Base-by-base conservation (phyloP, 2,888 invertebrate genomes). In the Tenthredo livida region DNA sequence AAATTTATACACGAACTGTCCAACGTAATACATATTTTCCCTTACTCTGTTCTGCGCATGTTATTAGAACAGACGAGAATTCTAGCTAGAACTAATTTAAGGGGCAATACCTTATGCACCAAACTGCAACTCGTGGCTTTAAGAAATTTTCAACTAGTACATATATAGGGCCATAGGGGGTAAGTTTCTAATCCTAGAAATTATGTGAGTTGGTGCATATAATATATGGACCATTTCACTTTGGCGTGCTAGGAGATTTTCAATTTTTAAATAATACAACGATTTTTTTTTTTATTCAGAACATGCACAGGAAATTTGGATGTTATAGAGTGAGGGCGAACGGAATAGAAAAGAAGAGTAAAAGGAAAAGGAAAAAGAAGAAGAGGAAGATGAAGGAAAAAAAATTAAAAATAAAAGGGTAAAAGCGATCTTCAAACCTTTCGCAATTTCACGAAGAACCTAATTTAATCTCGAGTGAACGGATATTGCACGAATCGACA, bases 381-480 rank as follows among this genome's bases (percentile, higher is more conserved):
- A 21, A 29, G 47, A 6, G 50, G 47, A 7, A 29, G 12, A 21
- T 21, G 37, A n/a, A 37, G 10, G 37, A 40, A 9, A 37, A 7
- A 37, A 70, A 33, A 37, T 12, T 33, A 17, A 33, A 70, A 70
- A 33, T 17, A 37, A 37, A 70, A 17, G 12, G 17, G 10, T n/a
- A 73, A 21, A 40, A 73, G 17, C 67, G 33, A 33, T 17, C 6
- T 25, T 77, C 33, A 25, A 77, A 29, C 33, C 50, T 61, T 40
- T 17, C 21, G 21, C 80, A 58, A 21, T 61, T 61, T 61, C 61
- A 50, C 58, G 5, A 58, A 61, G 40, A 80, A 80, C 61, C 80
- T 80, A 80, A 80, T 80, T 80, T 80, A 80, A 80, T 80, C 58
- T 21, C 25, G 80, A 80, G 37, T 37, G 37, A 80, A 58, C 37